Conservation (phyloP, 2,113 vertebrate genomes). For the Epinephelus fuscoguttatus region DNA sequence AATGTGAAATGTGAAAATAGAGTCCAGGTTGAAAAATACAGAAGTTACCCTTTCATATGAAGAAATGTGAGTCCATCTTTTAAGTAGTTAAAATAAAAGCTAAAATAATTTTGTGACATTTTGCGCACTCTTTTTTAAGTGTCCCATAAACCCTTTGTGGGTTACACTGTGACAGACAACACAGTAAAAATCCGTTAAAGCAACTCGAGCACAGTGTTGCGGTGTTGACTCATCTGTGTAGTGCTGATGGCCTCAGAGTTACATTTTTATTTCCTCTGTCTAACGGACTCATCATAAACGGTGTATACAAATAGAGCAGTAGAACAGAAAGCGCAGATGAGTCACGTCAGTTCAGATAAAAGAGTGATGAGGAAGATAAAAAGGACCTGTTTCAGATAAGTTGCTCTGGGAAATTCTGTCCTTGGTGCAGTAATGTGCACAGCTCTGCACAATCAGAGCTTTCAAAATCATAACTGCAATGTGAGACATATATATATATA, state of each 20-base stretch:
- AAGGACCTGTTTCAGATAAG: slow-evolving; percentile 34
- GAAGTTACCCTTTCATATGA: neutral
- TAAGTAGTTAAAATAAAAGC: neutral
- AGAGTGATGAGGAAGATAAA: neutral
- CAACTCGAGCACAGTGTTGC: slow-evolving; percentile 10
- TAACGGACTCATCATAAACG: slow-evolving; percentile 64
- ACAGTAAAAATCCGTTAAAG: slow-evolving; percentile 36
- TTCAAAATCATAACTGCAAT: slow-evolving; percentile 7
- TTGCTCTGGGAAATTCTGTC: slow-evolving; percentile 42
- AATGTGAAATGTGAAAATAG: no score
- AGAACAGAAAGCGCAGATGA: slow-evolving; percentile 54
- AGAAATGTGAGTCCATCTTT: neutral
- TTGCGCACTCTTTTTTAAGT: neutral
- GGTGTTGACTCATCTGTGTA: slow-evolving; percentile 75
- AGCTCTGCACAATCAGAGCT: slow-evolving; percentile 18
- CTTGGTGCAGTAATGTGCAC: slow-evolving; percentile 10
- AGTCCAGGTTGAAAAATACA: no score
- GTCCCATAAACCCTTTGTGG: slow-evolving; percentile 3
- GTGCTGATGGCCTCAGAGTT: slow-evolving; percentile 33
- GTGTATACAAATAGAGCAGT: neutral
- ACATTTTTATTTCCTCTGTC: slow-evolving; percentile 55
- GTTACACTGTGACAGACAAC: slow-evolving; percentile 22
- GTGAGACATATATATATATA: neutral
- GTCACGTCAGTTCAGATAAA: slow-evolving; percentile 55
- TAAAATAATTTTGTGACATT: neutral